Percentiles rank a stretch among this genome's conserved stretches.
phyloP scores from a whole-genome alignment of 2,113 vertebrate genomes.

The Istiophorus platypterus region DNA sequence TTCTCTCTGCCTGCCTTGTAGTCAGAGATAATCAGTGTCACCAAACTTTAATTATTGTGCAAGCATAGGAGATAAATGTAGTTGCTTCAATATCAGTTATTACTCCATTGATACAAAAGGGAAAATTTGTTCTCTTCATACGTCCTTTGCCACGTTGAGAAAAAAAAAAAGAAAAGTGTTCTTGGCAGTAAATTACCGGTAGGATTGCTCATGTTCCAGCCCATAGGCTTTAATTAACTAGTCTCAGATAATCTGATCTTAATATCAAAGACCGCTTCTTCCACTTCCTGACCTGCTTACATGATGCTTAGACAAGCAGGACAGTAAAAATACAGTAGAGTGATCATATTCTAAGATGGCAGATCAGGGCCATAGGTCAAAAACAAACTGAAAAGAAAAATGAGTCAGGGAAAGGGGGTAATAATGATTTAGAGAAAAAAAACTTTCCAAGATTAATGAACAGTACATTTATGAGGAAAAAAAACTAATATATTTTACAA shows the following conservation, averaged over 20 bases:
- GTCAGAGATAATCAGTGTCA: conserved; percentile 64
- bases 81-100: conserved; percentile 55
- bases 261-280: conserved; percentile 59
- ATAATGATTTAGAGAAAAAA: no score
- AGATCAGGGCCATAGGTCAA: no score
- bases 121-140: conserved; percentile 46
- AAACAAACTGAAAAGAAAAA: no score
- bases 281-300: conserved; percentile 56
- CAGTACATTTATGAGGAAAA: no score
- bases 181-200: conserved; percentile 70
- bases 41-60: conserved; percentile 70
- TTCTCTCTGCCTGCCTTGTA: conserved; percentile 47
- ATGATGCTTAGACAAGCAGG: conserved; percentile 28
- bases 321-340: conserved; percentile 3
- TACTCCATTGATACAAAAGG: conserved; percentile 40
- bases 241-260: conserved; percentile 76
- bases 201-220: conserved; percentile 76
- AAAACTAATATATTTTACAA: no score
- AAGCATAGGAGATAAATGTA: conserved; percentile 57
- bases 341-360: not conserved
- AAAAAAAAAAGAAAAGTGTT: conserved; percentile 49
- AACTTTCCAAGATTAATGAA: no score
- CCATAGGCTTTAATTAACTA: conserved; percentile 81
- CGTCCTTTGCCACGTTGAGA: conserved; percentile 26
- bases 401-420: no score